Conservation (phyloP, 2,113 vertebrate genomes). For the Cololabis saira region DNA sequence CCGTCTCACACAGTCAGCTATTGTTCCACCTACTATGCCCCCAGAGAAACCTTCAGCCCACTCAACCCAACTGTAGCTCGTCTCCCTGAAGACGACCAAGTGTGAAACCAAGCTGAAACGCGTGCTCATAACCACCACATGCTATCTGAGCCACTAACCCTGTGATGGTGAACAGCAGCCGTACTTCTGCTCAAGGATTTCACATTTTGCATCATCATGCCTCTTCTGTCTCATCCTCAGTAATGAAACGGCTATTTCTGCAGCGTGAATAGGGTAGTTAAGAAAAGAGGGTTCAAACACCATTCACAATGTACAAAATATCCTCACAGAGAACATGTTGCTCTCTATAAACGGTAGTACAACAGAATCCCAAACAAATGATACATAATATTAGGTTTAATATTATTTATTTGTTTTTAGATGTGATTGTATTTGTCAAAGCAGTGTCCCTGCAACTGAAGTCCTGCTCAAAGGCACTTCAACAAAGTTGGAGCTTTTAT, state of each 20-base stretch:
- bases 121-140: constrained; percentile 9
- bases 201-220: constrained; percentile 57
- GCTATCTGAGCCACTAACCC: background rate
- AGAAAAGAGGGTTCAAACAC: background rate
- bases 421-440: too few species aligned
- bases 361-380: background rate
- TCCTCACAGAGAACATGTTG: background rate
- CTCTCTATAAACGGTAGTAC: background rate
- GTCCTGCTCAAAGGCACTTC: constrained; percentile 2
- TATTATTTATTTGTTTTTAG: too few species aligned
- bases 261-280: constrained; percentile 21
- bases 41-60: constrained; percentile 27
- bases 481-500: background rate
- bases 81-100: background rate
- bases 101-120: constrained; percentile 5
- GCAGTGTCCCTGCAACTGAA: too few species aligned
- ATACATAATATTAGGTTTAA: too few species aligned
- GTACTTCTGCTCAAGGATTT: constrained; percentile 12
- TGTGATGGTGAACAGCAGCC: constrained; percentile 6
- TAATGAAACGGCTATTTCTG: constrained; percentile 41
- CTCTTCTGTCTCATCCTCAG: constrained; percentile 19
- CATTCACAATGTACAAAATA: background rate
- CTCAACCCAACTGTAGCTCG: constrained; percentile 4
- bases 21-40: constrained; percentile 36
- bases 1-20: constrained; percentile 15